Evolutionary conservation across 1,140 invertebrate genomes (phyloP), one percentile per base, ranked within the genome.

Genomic region (Lepidurus apus): DNA sequence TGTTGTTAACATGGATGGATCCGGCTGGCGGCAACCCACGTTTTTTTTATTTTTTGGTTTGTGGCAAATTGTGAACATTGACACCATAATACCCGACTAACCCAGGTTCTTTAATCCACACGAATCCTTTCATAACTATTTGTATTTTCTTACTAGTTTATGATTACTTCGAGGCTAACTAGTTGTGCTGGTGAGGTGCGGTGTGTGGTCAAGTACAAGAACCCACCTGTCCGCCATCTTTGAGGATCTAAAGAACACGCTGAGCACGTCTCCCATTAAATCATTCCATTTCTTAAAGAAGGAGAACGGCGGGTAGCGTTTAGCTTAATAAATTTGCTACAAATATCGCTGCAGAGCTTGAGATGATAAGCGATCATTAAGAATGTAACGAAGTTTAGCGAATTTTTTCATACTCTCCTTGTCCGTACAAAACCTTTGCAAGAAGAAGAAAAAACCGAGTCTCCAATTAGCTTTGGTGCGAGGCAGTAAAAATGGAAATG

Each of bases 401-500:
- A 34, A 34, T 34, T 34, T 65, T 65, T 21, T 47, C 7, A n/a
- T 21, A 13, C 53, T 65, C 53, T 65, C 13, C 21, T 65, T 65
- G 21, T 21, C 53, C 21, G 53, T 65, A 65, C 53, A 65, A 65
- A 34, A 65, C 53, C 53, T 65, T 8, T 5, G 53, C 53, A 65
- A 34, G 34, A 34, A 34, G 34, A 34, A 4, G 34, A 34, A 65
- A 65, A 65, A 65, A 65, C 17, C 53, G 53, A 65, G 17, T 65
- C 53, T 21, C 53, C 53, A 65, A 65, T 65, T 65, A 65, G 53
- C 53, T 65, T 21, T 65, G 53, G 53, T 65, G 53, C 53, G 53
- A 65, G 53, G 53, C 53, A 65, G 53, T 65, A 65, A 65, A 65
- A 65, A 65, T 65, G 53, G 9, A 65, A 65, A 65, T 65, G 53